A percentile compares a stretch with the other conserved stretches of the same genome.
Evolutionary conservation across 2,888 invertebrate genomes (phyloP).

Genomic region (Chloromyia formosa): DNA sequence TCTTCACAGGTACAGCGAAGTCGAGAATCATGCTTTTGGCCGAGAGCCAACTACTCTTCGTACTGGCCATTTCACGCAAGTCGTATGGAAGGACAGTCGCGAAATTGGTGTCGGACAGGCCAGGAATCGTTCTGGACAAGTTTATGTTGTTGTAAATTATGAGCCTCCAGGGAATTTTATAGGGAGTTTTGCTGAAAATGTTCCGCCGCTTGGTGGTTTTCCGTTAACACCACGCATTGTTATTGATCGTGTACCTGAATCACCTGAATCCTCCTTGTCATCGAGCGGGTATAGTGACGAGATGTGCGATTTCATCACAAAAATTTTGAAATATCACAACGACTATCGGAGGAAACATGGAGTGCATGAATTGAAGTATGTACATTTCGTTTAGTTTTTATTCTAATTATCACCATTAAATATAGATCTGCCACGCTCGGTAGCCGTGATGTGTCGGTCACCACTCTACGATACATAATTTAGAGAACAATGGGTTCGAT

Average conservation of each 20-base stretch:
- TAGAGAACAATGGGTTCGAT: too few relatives aligned
- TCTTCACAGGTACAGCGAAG: constrained; percentile 68
- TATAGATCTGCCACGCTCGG: too few relatives aligned
- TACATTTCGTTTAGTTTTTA: neutral
- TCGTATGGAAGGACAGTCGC: constrained; percentile 79
- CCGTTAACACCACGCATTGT: constrained; percentile 53
- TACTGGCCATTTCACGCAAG: constrained; percentile 83
- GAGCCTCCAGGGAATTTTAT: constrained; percentile 88
- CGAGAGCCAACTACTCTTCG: constrained; percentile 71
- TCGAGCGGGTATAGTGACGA: constrained; percentile 54
- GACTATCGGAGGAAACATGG: constrained; percentile 70
- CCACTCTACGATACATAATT: too few relatives aligned
- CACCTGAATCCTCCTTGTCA: constrained; percentile 52
- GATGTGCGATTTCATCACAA: constrained; percentile 62
- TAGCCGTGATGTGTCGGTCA: too few relatives aligned
- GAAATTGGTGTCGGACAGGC: constrained; percentile 81
- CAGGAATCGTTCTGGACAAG: constrained; percentile 72
- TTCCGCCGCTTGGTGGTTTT: constrained; percentile 68
- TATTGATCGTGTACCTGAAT: constrained; percentile 53
- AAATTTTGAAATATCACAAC: constrained; percentile 69
- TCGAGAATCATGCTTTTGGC: constrained; percentile 70
- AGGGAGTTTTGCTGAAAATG: constrained; percentile 78
- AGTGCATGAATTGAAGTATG: constrained; percentile 67
- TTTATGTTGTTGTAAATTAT: constrained; percentile 89
- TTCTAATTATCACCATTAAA: too few relatives aligned